These are phyloP conservation scores for Amaurobius ferox DNA, from an alignment of 2,888 invertebrate genomes.

Conservation along the genomic window DNA sequence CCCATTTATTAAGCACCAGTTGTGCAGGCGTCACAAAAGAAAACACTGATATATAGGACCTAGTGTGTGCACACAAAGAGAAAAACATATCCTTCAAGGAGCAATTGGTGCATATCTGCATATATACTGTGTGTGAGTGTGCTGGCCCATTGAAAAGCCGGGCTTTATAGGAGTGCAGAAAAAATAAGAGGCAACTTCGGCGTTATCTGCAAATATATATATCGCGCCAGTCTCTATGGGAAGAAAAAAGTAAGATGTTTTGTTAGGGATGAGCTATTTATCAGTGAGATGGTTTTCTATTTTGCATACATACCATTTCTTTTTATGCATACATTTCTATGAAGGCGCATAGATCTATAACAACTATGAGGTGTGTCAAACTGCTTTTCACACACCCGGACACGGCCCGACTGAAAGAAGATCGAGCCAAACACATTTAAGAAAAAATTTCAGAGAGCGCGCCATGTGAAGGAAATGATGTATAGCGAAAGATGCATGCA, in stretches of 20 bases:
- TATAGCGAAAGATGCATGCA: constrained; percentile 67
- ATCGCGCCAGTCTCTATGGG: constrained; percentile 28
- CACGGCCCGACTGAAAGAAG: constrained; percentile 55
- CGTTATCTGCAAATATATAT: constrained; percentile 65
- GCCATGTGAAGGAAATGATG: constrained; percentile 66
- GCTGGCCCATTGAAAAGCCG: constrained; percentile 37
- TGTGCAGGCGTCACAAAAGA: constrained; percentile 45
- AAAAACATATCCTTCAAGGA: constrained; percentile 65
- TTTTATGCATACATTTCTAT: constrained; percentile 60
- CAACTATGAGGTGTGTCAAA: constrained; percentile 69
- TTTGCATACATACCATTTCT: constrained; percentile 69
- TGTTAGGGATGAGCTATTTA: constrained; percentile 69
- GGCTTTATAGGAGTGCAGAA: constrained; percentile 31
- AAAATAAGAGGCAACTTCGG: constrained; percentile 42
- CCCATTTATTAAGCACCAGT: constrained; percentile 66
- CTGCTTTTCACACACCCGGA: constrained; percentile 65
- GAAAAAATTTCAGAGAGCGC: constrained; percentile 11
- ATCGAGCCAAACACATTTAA: constrained; percentile 67
- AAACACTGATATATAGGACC: constrained; percentile 60
- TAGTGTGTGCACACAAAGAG: constrained; percentile 52
- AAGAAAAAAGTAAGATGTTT: constrained; percentile 43
- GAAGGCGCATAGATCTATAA: constrained; percentile 60
- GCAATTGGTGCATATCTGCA: constrained; percentile 72
- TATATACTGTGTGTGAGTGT: constrained; percentile 41
- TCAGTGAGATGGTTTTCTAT: constrained; percentile 72